Percentiles rank a stretch among this genome's conserved stretches.
Evolutionary conservation across 2,797 vertebrate species (phyloP).

Genomic region (Sternarchorhynchus goeldii): DNA sequence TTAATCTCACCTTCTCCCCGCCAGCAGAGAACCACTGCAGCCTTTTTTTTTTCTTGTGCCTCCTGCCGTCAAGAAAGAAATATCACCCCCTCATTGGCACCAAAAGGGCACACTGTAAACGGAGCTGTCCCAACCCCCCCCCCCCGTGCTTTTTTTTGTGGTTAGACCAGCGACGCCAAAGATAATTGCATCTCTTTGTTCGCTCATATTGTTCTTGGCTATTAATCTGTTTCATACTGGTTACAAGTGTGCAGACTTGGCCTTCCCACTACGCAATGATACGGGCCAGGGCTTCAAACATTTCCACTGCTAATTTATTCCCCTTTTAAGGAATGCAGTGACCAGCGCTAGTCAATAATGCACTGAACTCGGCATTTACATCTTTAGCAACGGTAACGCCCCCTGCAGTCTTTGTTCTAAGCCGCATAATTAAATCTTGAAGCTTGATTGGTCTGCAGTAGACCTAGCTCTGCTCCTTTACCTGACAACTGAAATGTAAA

Average conservation of each 20-base stretch:
- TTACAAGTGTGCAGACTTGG: not conserved
- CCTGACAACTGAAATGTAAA: conserved; percentile 14
- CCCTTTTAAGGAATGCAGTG: not conserved
- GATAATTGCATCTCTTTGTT: not conserved
- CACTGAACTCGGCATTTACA: not conserved
- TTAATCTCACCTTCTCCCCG: conserved; percentile 44
- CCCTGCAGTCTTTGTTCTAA: not conserved
- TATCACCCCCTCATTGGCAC: conserved; percentile 15
- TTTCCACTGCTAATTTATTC: not conserved
- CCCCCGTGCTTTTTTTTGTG: not conserved
- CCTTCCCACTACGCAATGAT: not conserved
- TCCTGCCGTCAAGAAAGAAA: conserved; percentile 26
- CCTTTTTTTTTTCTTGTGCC: conserved; percentile 8
- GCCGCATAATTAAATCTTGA: not conserved
- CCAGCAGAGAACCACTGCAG: conserved; percentile 16
- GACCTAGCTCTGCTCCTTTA: not conserved
- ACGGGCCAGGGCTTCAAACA: not conserved
- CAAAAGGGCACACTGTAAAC: not conserved
- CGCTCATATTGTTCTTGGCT: not conserved
- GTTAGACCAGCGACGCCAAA: not conserved
- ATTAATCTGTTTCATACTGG: not conserved
- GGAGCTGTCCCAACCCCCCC: no score
- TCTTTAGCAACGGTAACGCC: not conserved
- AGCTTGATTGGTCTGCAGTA: not conserved
- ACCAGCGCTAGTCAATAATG: not conserved